Evolutionary conservation across 1,140 invertebrate species (phyloP).

Genomic region (Platyura marginata): DNA sequence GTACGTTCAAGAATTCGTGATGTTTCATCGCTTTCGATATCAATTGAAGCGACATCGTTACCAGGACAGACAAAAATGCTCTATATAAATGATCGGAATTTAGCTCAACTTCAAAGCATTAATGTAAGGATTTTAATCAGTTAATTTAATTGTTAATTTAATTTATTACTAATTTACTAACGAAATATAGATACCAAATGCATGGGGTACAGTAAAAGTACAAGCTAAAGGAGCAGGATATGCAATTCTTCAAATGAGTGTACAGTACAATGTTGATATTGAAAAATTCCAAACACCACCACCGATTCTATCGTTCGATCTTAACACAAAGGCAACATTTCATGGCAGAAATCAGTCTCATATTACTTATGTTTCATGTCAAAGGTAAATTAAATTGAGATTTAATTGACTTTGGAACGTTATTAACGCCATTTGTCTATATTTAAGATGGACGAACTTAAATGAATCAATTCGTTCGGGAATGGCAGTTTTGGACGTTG

Average conservation of each 20-base stretch:
- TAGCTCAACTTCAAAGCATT: constrained; percentile 53
- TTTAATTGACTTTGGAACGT: not conserved
- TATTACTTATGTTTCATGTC: constrained; percentile 63
- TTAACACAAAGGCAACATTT: constrained; percentile 51
- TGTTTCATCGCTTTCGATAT: constrained; percentile 65
- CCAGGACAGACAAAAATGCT: constrained; percentile 42
- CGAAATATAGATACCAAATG: constrained; percentile 59
- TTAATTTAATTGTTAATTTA: not conserved
- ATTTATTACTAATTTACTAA: not conserved
- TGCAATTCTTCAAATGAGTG: constrained; percentile 80
- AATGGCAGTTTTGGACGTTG: constrained; percentile 78
- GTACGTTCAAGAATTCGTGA: constrained; percentile 66
- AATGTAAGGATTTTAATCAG: constrained; percentile 32
- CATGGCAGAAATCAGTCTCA: constrained; percentile 87
- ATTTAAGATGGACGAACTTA: constrained; percentile 52
- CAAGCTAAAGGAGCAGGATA: constrained; percentile 78
- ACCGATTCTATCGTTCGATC: constrained; percentile 55
- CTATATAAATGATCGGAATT: constrained; percentile 52
- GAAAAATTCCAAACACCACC: constrained; percentile 69
- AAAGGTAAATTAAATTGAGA: constrained; percentile 35
- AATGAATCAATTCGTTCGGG: constrained; percentile 71
- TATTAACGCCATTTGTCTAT: not conserved
- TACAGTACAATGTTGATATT: constrained; percentile 89
- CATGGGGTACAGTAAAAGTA: constrained; percentile 83
- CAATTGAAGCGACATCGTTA: constrained; percentile 70